phyloP scores from a whole-genome alignment of 2,113 vertebrate genomes.

The Capra hircus region DNA sequence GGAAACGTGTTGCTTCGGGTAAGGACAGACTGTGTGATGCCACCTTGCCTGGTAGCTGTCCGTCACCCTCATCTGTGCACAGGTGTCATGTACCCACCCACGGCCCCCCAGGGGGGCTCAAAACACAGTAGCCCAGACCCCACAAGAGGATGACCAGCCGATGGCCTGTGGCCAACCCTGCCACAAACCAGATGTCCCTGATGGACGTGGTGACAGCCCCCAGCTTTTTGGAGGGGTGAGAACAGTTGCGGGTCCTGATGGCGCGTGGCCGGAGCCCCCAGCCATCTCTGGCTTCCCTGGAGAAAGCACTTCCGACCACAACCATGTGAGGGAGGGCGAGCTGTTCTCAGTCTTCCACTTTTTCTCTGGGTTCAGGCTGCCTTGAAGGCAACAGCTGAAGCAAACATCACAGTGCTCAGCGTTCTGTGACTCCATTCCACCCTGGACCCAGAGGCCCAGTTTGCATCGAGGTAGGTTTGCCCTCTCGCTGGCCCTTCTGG shows the following conservation, averaged over 20 bases:
- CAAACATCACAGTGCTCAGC: fast-evolving
- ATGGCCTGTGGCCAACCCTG: fast-evolving
- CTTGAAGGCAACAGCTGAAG: not conserved
- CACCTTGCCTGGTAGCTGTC: no score
- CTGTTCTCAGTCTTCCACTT: not conserved
- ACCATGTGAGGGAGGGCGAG: fast-evolving
- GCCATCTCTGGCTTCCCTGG: not conserved
- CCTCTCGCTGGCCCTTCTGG: not conserved
- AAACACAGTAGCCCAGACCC: not conserved
- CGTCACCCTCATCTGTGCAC: no score
- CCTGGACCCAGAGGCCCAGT: not conserved
- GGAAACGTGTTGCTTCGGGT: not conserved
- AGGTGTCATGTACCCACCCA: not conserved
- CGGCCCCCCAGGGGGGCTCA: not conserved
- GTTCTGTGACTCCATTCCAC: not conserved
- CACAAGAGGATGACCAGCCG: not conserved
- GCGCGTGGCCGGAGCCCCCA: fast-evolving
- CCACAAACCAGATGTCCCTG: not conserved
- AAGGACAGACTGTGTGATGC: not conserved
- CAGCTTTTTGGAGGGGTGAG: not conserved
- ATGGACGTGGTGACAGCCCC: fast-evolving
- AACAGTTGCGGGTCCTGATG: fast-evolving
- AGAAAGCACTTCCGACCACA: not conserved
- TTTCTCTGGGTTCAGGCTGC: not conserved
- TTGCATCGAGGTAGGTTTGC: not conserved